Conservation (phyloP, 2,113 vertebrate species). For the Actenoides lindsayi region DNA sequence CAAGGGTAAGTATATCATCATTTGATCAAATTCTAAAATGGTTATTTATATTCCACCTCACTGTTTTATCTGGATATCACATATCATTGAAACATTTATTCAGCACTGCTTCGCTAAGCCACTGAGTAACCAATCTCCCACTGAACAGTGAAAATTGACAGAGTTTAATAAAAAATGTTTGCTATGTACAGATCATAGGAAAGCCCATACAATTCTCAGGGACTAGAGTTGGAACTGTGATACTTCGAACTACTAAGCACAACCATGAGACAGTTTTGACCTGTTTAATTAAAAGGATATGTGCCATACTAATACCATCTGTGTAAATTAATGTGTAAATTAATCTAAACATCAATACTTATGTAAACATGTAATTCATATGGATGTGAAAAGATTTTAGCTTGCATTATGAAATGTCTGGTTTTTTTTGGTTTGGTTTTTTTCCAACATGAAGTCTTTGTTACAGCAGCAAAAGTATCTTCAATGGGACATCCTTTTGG, state of each 20-base stretch:
- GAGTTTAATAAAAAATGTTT: not conserved
- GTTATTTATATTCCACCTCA: not conserved
- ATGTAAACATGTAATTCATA: not conserved
- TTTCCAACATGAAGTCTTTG: not conserved
- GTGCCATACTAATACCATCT: not conserved
- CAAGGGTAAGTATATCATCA: not conserved
- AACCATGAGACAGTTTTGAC: not conserved
- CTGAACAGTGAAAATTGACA: not conserved
- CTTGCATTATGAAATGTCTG: not conserved
- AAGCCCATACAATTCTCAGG: not conserved
- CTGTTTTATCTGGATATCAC: not conserved
- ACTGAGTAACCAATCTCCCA: not conserved
- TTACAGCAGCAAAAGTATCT: not conserved
- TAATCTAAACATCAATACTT: not conserved
- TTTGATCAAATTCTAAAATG: not conserved
- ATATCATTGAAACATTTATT: not conserved
- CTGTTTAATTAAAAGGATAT: not conserved
- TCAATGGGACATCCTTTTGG: rapidly evolving
- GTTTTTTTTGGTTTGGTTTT: too few species aligned
- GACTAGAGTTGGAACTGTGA: not conserved
- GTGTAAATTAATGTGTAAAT: not conserved
- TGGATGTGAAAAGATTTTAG: not conserved
- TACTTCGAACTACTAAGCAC: not conserved
- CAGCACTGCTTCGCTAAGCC: not conserved
- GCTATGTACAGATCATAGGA: not conserved